Evolutionary conservation across 2,797 vertebrate species (phyloP).

Genomic region (Philypnodon macrostomus): DNA sequence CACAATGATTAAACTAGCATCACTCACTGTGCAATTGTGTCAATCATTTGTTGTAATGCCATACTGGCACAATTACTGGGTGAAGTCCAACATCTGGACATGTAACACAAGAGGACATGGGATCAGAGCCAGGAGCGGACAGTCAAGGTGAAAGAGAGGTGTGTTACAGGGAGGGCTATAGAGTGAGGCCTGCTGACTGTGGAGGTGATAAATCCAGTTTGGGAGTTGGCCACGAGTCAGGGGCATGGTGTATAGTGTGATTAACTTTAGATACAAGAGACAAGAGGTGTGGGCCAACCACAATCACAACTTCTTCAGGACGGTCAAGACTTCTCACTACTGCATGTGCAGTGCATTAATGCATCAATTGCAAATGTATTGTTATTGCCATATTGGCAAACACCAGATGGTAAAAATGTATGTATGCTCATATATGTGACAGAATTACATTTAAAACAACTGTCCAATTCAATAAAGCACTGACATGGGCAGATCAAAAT

Average conservation of each 20-base stretch:
- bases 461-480: too few species aligned
- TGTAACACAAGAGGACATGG: slow-evolving; percentile 13
- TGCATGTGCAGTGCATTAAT: too few species aligned
- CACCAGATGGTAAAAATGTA: too few species aligned
- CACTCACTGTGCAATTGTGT: slow-evolving; percentile 1
- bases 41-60: slow-evolving; percentile 21
- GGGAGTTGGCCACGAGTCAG: slow-evolving; percentile 34
- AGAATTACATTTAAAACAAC: too few species aligned
- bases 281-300: slow-evolving; percentile 30
- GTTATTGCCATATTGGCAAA: too few species aligned
- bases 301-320: slow-evolving; percentile 30
- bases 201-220: slow-evolving; percentile 52
- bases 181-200: slow-evolving; percentile 27
- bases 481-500: too few species aligned
- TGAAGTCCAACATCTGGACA: slow-evolving; percentile 51
- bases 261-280: slow-evolving; percentile 53
- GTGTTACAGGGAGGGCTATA: slow-evolving; percentile 6
- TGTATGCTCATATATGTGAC: too few species aligned
- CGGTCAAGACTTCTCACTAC: slow-evolving; percentile 12
- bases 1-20: slow-evolving; percentile 51
- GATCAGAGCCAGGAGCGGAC: neutral
- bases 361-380: too few species aligned
- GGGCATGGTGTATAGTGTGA: slow-evolving; percentile 36
- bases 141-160: slow-evolving; percentile 39
- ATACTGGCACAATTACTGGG: slow-evolving; percentile 11